Base-by-base conservation (phyloP, 2,888 invertebrate species). In the Hydrotaea cyrtoneurina region DNA sequence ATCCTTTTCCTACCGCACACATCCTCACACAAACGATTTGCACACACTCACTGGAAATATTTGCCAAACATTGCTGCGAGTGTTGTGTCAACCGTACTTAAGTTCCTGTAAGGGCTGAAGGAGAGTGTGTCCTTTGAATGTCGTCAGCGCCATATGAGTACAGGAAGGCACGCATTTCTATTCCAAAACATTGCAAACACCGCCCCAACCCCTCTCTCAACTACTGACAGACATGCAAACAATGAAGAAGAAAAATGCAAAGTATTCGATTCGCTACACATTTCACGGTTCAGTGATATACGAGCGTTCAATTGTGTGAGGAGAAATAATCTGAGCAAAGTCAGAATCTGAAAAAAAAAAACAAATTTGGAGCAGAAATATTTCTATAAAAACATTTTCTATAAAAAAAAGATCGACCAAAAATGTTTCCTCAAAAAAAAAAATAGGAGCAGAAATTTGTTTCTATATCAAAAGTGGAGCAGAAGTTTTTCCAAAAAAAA, bases 11-110 rank as follows among this genome's bases (percentile, higher is more conserved):
- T n/a, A 39, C 43, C 23, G n/a, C 31, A 59, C 13, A 26, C 26
- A 59, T 15, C 7, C 59, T 10, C 26, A 59, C 59, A 23, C 23
- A 57, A 10, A 57, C 21, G 23, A 57, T 19, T 21, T 2, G 39
- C 64, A 66, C 55, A 43, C 31, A 46, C 43, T 78, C 26, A 23
- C 15, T 59, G 13, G 23, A 23, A 59, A 23, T 59, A 19, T 59
- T 59, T 59, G 59, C 59, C 15, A 23, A 59, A 31, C 57, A 73
- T 73, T 69, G 59, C 57, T 50, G 46, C 26, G 74, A 59, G 66
- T 73, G 46, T 59, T 74, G 15, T 50, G 26, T 31, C n/a, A 23
- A 39, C 10, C 5, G 23, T n/a, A 69, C 13, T 50, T 43, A n/a
- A 36, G 17, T 17, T 17, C n/a, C 73, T 76, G 19, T 64, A 43